Conservation (phyloP, 2,888 invertebrate species). For the Zaprionus bogoriensis region DNA sequence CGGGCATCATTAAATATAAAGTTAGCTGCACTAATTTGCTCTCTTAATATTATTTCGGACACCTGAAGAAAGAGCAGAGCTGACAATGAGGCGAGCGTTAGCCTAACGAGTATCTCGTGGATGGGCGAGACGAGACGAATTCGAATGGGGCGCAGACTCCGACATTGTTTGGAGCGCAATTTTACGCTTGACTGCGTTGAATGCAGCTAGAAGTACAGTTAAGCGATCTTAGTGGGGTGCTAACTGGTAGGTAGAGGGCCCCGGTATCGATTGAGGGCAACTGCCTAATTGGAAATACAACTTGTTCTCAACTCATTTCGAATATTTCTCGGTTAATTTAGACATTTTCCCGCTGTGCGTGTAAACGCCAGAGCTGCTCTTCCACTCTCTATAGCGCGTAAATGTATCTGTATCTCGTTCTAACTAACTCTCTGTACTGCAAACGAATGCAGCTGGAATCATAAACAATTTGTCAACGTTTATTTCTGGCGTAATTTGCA, state of each 20-base stretch:
- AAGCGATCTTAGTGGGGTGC: neutral
- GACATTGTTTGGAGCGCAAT: constrained; percentile 43
- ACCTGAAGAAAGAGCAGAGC: constrained; percentile 45
- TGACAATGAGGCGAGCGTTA: constrained; percentile 12
- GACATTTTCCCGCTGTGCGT: neutral
- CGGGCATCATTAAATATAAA: constrained; percentile 65
- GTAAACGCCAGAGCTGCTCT: neutral
- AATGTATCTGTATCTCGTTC: neutral
- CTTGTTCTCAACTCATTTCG: neutral
- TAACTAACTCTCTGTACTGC: neutral
- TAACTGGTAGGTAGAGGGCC: neutral
- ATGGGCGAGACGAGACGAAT: neutral
- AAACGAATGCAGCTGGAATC: constrained; percentile 9
- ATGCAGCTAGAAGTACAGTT: constrained; percentile 21
- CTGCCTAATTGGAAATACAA: neutral
- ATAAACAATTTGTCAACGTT: constrained; percentile 72
- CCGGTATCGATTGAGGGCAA: neutral
- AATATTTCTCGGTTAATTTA: neutral
- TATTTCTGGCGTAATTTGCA: constrained; percentile 66
- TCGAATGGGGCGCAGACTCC: neutral
- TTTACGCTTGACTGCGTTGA: constrained; percentile 54
- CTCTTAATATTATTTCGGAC: constrained; percentile 62
- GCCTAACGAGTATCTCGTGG: constrained; percentile 30
- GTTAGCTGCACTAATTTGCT: constrained; percentile 64
- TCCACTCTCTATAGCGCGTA: neutral